Conservation (phyloP, 2,797 vertebrate genomes). For the Rhinatrema bivittatum region DNA sequence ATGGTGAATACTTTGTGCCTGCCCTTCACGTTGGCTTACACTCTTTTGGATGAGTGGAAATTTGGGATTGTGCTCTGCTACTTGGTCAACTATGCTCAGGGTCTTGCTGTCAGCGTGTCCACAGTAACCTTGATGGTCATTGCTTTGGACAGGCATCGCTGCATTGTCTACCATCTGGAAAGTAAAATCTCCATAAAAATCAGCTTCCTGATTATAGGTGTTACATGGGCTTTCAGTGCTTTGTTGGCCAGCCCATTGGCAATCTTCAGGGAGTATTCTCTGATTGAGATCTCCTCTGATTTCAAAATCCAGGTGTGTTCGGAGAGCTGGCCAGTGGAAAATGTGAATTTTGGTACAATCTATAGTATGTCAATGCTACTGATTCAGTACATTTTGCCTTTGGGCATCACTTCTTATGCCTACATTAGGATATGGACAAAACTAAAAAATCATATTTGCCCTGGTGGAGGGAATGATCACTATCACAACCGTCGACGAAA, state of each 20-base stretch:
- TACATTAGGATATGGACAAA: conserved; percentile 86
- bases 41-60: conserved; percentile 80
- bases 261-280: conserved; percentile 84
- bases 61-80: conserved; percentile 82
- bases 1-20: conserved; percentile 85
- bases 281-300: conserved; percentile 67
- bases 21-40: conserved; percentile 87
- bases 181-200: conserved; percentile 84
- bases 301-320: conserved; percentile 78
- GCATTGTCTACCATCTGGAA: conserved; percentile 84
- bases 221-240: conserved; percentile 82
- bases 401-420: conserved; percentile 78
- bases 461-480: conserved; percentile 52
- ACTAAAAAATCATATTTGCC: conserved; percentile 68
- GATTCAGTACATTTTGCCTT: conserved; percentile 78
- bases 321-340: conserved; percentile 81
- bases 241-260: conserved; percentile 85
- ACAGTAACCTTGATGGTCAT: conserved; percentile 89
- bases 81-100: conserved; percentile 84
- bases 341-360: conserved; percentile 66
- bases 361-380: conserved; percentile 82
- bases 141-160: conserved; percentile 84
- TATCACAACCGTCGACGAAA: conserved; percentile 72
- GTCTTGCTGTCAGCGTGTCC: conserved; percentile 85
- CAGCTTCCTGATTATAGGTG: conserved; percentile 74